A percentile compares a stretch with the other conserved stretches of the same genome.
These are phyloP conservation scores for Leptinotarsa peninsularis DNA, from an alignment of 2,888 invertebrate genomes.

Conservation along the genomic window DNA sequence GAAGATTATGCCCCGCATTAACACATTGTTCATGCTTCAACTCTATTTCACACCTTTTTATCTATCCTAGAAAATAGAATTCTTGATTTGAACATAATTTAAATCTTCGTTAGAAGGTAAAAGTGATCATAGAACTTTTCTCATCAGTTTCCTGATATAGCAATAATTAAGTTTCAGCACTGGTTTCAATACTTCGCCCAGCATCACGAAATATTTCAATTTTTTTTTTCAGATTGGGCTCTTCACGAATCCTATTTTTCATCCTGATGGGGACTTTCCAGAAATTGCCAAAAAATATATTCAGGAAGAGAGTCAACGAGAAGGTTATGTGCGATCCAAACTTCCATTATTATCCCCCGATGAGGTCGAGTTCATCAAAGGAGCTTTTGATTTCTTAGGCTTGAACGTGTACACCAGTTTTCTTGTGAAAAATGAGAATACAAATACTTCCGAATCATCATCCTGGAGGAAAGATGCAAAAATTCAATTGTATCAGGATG, in stretches of 20 bases:
- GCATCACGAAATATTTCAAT: neutral
- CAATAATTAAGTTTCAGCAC: neutral
- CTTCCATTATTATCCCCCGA: slow-evolving; percentile 41
- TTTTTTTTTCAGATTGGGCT: slow-evolving; percentile 43
- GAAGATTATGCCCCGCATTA: too few relatives aligned
- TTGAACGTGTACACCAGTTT: slow-evolving; percentile 46
- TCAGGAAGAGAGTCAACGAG: slow-evolving; percentile 38
- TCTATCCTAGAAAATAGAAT: too few relatives aligned
- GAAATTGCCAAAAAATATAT: slow-evolving; percentile 45
- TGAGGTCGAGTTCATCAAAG: slow-evolving; percentile 41
- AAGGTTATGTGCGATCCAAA: slow-evolving; percentile 46
- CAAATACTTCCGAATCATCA: slow-evolving; percentile 60
- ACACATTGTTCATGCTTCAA: too few relatives aligned
- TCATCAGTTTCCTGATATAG: too few relatives aligned
- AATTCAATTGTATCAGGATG: slow-evolving; percentile 69
- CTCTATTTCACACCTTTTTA: too few relatives aligned
- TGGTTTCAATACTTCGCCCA: neutral
- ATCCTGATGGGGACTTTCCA: slow-evolving; percentile 51
- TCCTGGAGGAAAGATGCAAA: slow-evolving; percentile 75
- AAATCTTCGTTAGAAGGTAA: too few relatives aligned
- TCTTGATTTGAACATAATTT: too few relatives aligned
- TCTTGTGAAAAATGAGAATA: slow-evolving; percentile 38
- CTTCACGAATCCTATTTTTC: slow-evolving; percentile 46
- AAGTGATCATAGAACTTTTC: too few relatives aligned
- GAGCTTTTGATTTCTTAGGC: slow-evolving; percentile 49